Evolutionary conservation across 2,113 vertebrate genomes (phyloP).

Genomic region (Gnathonemus echidnorhynchus): DNA sequence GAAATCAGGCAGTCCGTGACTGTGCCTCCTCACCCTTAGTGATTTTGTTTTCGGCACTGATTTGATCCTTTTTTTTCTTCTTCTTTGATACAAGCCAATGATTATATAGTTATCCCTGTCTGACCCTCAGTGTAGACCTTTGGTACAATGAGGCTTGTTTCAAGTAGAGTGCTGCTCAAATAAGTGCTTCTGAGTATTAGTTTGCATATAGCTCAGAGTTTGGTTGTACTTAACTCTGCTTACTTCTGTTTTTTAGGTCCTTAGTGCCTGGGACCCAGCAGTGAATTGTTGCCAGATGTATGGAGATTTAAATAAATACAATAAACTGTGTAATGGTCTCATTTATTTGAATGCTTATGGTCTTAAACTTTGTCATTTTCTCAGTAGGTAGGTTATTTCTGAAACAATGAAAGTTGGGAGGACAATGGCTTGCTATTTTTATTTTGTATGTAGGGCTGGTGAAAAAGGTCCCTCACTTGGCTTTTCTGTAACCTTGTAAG

Average conservation of each 20-base stretch:
- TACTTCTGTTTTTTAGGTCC: not conserved
- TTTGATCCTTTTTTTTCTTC: not conserved
- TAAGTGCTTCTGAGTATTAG: not conserved
- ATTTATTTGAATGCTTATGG: not conserved
- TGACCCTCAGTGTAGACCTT: slow-evolving; percentile 6
- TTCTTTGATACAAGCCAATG: not conserved
- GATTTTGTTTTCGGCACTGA: not conserved
- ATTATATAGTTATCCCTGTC: slow-evolving; percentile 25
- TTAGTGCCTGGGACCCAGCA: not conserved
- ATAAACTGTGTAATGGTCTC: not conserved
- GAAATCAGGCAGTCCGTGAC: not conserved
- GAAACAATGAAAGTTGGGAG: not conserved
- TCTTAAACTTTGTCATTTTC: not conserved
- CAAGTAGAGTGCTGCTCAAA: no score
- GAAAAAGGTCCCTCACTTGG: not conserved
- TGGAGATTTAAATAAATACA: not conserved
- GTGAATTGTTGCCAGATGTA: not conserved
- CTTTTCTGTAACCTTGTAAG: not conserved
- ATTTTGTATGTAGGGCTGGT: not conserved
- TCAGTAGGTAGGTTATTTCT: not conserved
- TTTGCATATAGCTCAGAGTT: not conserved
- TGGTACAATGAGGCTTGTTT: slow-evolving; percentile 21
- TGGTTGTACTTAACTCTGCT: not conserved
- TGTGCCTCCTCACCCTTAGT: not conserved
- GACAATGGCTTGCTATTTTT: not conserved